Base-by-base conservation (phyloP, 2,797 vertebrate species). In the Rhynchotus rufescens region DNA sequence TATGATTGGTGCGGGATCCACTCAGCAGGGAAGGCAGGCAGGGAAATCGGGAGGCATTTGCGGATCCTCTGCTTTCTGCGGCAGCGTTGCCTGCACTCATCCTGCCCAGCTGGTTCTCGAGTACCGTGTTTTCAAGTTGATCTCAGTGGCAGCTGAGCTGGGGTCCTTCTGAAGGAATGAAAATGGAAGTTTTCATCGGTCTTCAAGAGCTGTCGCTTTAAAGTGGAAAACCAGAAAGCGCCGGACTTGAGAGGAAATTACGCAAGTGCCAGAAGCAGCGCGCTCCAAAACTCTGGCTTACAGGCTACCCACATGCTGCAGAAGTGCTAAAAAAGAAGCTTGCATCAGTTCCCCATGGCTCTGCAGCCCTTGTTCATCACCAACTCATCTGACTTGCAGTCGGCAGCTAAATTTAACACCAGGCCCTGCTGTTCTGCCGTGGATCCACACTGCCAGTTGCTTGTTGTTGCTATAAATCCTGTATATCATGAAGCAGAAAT, bases 341-440 rank as follows among this genome's bases (percentile, higher is more conserved):
- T 85, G 44, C 60, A 69, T 64, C 64, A 90, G 62, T 91, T 92
- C 49, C 67, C 81, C 40, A 16, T 60, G 86, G 81, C 80, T 84
- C 36, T 84, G 59, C 38, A 93, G 28, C 61, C 65, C 72, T 91
- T 91, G 85, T 59, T 93, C 88, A 80, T 79, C 85, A 94, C 56
- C 89, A 88, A 32, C 52, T 85, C 91, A 89, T 89, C 89, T 92
- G 94, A 93, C 84, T 90, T 96, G 80, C 62, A 84, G 81, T 66
- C n/a, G 21, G 32, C 10, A 72, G 69, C 84, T 93, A 90, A 93
- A 87, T 83, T 92, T 92, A 84, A 71, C 42, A 45, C 30, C 22
- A n/a, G 38, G 77, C 66, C 76, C 84, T 91, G 61, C 26, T 92
- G 38, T 89, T 92, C 66, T 61, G 9, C 60, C 74, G 23, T 79